Conservation (phyloP, 1,140 invertebrate species). For the Ladona fulva region DNA sequence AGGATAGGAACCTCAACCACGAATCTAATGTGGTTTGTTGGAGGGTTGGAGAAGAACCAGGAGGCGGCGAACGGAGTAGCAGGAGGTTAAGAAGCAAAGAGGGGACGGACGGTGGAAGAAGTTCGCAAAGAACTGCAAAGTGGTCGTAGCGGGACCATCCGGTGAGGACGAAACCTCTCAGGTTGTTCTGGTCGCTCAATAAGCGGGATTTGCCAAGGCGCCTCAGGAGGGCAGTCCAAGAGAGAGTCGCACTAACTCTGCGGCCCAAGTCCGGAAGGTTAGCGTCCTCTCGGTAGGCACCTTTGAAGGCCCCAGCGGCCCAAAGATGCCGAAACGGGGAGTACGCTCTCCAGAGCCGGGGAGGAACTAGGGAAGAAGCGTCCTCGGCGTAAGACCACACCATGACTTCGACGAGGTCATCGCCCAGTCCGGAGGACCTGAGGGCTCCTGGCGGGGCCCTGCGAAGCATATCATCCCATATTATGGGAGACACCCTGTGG, state of each 20-base stretch:
- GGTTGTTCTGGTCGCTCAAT: slow-evolving; percentile 29
- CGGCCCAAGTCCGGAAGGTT: slow-evolving; percentile 44
- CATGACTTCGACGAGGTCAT: slow-evolving; percentile 43
- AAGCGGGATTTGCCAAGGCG: slow-evolving; percentile 30
- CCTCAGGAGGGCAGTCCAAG: slow-evolving; percentile 44
- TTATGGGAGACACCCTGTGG: slow-evolving; percentile 33
- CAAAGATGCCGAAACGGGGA: slow-evolving; percentile 48
- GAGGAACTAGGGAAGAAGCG: slow-evolving; percentile 38
- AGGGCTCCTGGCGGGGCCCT: slow-evolving; percentile 36
- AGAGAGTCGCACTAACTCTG: slow-evolving; percentile 46
- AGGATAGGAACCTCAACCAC: not conserved
- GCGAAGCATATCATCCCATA: slow-evolving; percentile 59
- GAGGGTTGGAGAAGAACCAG: not conserved
- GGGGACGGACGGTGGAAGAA: slow-evolving; percentile 47
- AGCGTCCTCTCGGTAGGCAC: slow-evolving; percentile 41
- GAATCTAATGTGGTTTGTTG: not conserved
- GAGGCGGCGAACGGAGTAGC: not conserved
- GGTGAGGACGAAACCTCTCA: slow-evolving; percentile 36
- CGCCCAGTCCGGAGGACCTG: slow-evolving; percentile 34
- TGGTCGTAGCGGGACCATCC: slow-evolving; percentile 47
- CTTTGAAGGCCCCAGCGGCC: slow-evolving; percentile 56
- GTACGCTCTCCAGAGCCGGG: slow-evolving; percentile 39
- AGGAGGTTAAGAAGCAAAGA: slow-evolving; percentile 36
- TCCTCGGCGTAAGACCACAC: slow-evolving; percentile 43
- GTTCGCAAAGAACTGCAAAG: slow-evolving; percentile 52